Evolutionary conservation across 1,140 invertebrate genomes (phyloP), one percentile per base, ranked within the genome.

Genomic region (Aleiodes sp.): DNA sequence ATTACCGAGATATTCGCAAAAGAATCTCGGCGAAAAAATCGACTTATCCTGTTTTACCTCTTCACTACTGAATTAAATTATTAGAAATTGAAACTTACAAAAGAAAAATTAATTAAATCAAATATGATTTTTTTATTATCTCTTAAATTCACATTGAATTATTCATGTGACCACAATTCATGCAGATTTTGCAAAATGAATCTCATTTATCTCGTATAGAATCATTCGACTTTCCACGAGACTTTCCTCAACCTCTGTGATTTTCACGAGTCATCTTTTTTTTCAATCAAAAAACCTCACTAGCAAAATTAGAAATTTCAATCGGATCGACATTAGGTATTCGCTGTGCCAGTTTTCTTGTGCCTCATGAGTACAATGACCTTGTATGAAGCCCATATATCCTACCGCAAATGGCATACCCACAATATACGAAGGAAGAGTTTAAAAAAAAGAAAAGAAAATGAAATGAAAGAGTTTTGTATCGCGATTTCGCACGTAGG

Each of bases 331-430:
- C 41, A 65, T 65, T 39, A 68, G 39, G 35, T 68, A 68, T 68
- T 68, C 65, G 29, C 19, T 21, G 31, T 21, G 39, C 8, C 14
- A 31, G n/a, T 57, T 24, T n/a, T 33, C 46, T 16, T 66, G 57
- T 64, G 12, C 56, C 65, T 63, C 43, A 56, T 31, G 19, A 33
- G 71, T 65, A 70, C 71, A 73, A 73, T 70, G 68, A 73, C 71
- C 67, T 73, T 73, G 71, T 69, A 70, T 21, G 41, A 59, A 67
- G 24, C 24, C 52, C 14, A 43, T 56, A 71, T 62, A 67, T 71
- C 16, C 21, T 56, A 62, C 46, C 56, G 12, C 10, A 26, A 35
- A 31, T 12, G 31, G 8, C n/a, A n/a, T 52, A 52, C 26, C 21
- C 46, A 21, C 46, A 52, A 52, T 52, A 16, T 52, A 24, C 21